These are phyloP conservation scores for Acanthaster planci DNA, from an alignment of 35 echinoderm and acorn worm genomes.

Conservation along the genomic window DNA sequence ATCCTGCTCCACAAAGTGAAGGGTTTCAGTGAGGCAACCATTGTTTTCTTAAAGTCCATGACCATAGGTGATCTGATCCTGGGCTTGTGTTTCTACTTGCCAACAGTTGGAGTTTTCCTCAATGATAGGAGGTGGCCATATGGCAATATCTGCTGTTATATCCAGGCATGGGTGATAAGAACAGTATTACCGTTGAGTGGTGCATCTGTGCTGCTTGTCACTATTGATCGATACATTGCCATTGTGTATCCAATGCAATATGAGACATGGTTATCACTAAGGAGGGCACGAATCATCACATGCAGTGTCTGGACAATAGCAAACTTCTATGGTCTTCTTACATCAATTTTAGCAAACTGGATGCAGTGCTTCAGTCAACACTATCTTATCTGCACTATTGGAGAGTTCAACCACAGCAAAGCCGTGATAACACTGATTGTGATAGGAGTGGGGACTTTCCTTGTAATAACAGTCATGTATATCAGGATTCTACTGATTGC, in stretches of 20 bases:
- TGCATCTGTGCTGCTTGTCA: neutral
- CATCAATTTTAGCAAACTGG: neutral
- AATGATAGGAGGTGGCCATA: neutral
- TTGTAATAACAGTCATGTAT: neutral
- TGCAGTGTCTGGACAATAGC: neutral
- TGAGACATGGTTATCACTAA: neutral
- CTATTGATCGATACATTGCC: conserved; percentile 21
- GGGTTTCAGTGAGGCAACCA: neutral
- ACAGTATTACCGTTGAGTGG: neutral
- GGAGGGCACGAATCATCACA: neutral
- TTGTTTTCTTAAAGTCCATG: conserved; percentile 9
- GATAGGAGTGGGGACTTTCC: neutral
- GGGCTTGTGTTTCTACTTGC: conserved; percentile 5
- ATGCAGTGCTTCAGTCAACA: neutral
- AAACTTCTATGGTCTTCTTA: neutral
- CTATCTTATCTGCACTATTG: conserved; percentile 1
- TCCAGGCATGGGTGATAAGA: conserved; percentile 1
- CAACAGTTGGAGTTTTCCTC: neutral
- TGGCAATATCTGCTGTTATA: neutral
- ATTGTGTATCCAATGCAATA: conserved; percentile 1
- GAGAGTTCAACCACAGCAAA: neutral
- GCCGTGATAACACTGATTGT: neutral
- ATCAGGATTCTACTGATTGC: neutral
- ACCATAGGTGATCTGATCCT: neutral
- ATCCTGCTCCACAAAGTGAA: conserved; percentile 1